Evolutionary conservation across 1,140 invertebrate genomes (phyloP).

Genomic region (Himalopsyche phryganea): DNA sequence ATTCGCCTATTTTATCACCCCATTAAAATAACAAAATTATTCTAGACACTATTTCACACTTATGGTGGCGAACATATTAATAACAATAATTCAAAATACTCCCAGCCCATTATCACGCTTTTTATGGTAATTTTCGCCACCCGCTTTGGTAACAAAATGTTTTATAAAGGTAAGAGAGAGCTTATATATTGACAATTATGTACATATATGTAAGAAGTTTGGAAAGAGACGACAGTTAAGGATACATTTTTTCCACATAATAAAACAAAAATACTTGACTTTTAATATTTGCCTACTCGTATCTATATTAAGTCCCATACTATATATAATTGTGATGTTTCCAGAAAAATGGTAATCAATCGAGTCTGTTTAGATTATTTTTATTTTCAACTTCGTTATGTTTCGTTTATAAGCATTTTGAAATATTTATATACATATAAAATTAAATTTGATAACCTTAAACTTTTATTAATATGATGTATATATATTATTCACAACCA

Average conservation of each 20-base stretch:
- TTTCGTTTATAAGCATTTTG: too few relatives aligned
- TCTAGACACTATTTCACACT: slow-evolving; percentile 27
- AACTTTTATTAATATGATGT: too few relatives aligned
- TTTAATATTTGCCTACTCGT: background rate
- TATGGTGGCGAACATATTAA: slow-evolving; percentile 29
- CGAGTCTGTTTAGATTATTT: too few relatives aligned
- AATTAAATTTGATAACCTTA: too few relatives aligned
- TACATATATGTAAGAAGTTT: slow-evolving; percentile 20
- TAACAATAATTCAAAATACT: slow-evolving; percentile 33
- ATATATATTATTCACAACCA: too few relatives aligned
- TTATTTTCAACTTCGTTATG: too few relatives aligned
- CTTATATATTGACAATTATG: slow-evolving; percentile 33
- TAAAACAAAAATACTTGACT: slow-evolving; percentile 1
- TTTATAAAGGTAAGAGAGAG: slow-evolving; percentile 30
- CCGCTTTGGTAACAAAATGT: slow-evolving; percentile 20
- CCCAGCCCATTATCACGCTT: slow-evolving; percentile 22
- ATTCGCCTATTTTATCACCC: slow-evolving; percentile 23
- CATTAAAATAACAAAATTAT: slow-evolving; percentile 29
- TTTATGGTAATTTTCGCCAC: slow-evolving; percentile 25
- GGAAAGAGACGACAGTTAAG: slow-evolving; percentile 26
- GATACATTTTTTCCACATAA: slow-evolving; percentile 11
- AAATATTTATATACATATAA: too few relatives aligned
- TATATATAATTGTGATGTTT: too few relatives aligned
- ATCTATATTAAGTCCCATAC: too few relatives aligned
- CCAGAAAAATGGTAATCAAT: too few relatives aligned